phyloP scores from a whole-genome alignment of 2,797 vertebrate genomes.

The Anguilla megastoma region DNA sequence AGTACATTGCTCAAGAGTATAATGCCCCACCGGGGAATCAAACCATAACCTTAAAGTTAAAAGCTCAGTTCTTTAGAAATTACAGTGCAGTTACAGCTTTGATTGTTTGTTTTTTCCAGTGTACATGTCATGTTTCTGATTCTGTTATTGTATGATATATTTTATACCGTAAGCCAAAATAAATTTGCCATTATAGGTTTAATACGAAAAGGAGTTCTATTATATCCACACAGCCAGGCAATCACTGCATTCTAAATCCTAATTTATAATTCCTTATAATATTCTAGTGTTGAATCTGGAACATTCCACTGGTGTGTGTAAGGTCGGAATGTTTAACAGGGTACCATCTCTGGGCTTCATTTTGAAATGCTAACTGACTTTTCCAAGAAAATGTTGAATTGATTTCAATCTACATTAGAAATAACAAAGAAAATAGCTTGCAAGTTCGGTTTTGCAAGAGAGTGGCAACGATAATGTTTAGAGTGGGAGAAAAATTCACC shows the following conservation, averaged over 20 bases:
- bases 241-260: background rate
- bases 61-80: background rate
- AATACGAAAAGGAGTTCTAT: background rate
- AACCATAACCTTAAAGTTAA: constrained; percentile 7
- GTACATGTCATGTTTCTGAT: background rate
- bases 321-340: background rate
- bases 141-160: background rate
- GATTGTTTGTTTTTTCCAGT: background rate
- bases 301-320: background rate
- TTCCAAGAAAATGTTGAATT: background rate
- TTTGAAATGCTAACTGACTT: background rate
- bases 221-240: background rate
- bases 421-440: background rate
- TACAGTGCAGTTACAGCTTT: background rate
- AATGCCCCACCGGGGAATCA: constrained; percentile 1
- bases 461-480: background rate
- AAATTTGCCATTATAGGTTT: background rate
- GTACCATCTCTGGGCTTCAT: background rate
- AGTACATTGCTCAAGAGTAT: background rate
- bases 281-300: background rate
- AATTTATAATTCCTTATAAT: background rate
- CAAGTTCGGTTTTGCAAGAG: background rate
- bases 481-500: background rate
- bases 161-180: background rate
- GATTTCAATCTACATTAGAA: background rate